Evolutionary conservation across 2,797 vertebrate species (phyloP), one percentile per base, ranked within the genome.

Genomic region (Characodon lateralis): DNA sequence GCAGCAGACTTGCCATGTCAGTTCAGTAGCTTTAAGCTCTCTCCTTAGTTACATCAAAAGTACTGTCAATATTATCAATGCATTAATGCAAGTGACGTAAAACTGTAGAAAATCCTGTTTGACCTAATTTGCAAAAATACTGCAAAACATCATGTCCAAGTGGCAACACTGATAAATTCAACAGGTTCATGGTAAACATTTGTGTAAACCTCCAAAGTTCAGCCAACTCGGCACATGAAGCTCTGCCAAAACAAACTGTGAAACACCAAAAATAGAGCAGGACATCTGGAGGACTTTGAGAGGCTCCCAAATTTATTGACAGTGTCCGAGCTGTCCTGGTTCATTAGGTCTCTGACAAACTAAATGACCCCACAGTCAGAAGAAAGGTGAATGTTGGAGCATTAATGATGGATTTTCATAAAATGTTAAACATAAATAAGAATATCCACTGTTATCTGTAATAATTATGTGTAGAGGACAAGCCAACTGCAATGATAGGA

Each of bases 181-280:
- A 71, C 26, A 79, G 72, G 63, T 83, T 82, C 69, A 81, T 82
- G 75, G 71, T 82, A 83, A 87, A 87, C 59, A 69, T 80, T 74
- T 79, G 39, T 78, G 71, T 16, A 73, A 91, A 85, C 77, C 74
- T 83, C 77, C 82, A 90, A 92, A 88, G 92, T 93, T 88, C 90
- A 93, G 58, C 74, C 59, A 71, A 82, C 83, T 86, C 20, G 28
- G 78, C 68, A 74, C 77, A 88, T 58, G 77, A 76, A 78, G 73
- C 71, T 82, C 84, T 83, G 87, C 84, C 88, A 89, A 79, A 66
- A 82, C 73, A 93, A 75, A 85, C 86, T 76, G 85, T 66, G 73
- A 80, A 83, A 81, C 24, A 93, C 93, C 90, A 83, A 94, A 94
- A 94, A 94, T 94, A 95, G 90, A 92, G 69, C 77, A 79, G 51